A percentile compares a stretch with the other conserved stretches of the same genome.
These are phyloP conservation scores for Platycnemis pennipes DNA, from an alignment of 2,888 invertebrate species.

Conservation along the genomic window DNA sequence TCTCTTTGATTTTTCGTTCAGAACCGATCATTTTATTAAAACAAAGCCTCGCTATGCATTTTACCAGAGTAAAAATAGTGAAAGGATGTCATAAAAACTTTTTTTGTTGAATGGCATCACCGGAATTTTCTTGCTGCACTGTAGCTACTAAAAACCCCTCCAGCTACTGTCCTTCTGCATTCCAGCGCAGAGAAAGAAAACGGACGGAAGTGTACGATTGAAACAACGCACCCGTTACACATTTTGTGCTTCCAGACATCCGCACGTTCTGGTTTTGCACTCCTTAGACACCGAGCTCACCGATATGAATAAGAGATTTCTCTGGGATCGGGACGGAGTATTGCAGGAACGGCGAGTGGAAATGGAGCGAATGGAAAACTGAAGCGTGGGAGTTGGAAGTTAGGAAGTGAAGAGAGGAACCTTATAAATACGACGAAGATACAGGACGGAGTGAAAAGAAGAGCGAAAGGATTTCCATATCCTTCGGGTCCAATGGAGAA, in stretches of 20 bases:
- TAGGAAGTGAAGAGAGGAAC: neutral
- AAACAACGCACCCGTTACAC: neutral
- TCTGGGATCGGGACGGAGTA: neutral
- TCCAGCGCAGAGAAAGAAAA: neutral
- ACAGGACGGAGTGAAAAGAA: neutral
- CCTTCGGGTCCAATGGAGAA: neutral
- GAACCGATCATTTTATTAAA: too few species aligned
- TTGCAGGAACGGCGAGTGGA: neutral
- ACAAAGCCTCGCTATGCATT: too few species aligned
- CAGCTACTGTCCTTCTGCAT: neutral
- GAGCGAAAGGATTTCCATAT: conserved; percentile 18
- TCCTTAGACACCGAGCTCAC: neutral
- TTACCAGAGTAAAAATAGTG: too few species aligned
- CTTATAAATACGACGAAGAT: conserved; percentile 29
- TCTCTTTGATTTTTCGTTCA: too few species aligned
- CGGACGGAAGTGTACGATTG: neutral
- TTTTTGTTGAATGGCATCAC: neutral
- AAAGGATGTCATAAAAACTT: neutral
- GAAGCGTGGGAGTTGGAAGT: neutral
- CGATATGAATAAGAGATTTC: conserved; percentile 44
- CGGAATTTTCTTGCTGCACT: neutral
- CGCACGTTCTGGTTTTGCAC: neutral
- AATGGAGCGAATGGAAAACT: neutral
- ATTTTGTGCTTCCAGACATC: neutral
- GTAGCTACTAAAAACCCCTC: neutral